Conservation (phyloP, 2,113 vertebrate species). For the Rissa tridactyla region DNA sequence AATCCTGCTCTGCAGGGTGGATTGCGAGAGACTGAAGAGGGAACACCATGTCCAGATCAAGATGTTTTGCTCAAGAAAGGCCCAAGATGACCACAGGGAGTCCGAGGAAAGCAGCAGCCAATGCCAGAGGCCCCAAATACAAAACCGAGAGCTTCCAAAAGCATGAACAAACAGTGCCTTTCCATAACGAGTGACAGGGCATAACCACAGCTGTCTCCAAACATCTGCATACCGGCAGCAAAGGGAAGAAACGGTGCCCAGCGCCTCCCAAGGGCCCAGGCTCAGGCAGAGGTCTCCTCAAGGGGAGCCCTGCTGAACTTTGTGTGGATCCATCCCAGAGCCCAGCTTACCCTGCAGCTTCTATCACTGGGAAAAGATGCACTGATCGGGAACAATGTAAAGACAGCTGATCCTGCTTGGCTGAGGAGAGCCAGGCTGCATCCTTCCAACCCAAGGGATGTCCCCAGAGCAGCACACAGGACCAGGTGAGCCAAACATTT, state of each 20-base stretch:
- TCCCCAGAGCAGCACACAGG: neutral
- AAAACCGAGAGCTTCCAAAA: neutral
- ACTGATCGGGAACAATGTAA: neutral
- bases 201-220: neutral
- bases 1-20: neutral
- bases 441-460: accelerated
- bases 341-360: neutral
- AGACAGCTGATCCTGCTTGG: neutral
- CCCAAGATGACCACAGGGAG: neutral
- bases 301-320: neutral
- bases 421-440: neutral
- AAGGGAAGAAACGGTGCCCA: neutral
- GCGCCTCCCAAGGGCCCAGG: neutral
- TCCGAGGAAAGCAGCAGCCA: neutral
- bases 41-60: neutral
- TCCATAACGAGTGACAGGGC: neutral
- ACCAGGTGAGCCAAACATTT: neutral
- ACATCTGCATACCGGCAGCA: accelerated
- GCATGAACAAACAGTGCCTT: neutral
- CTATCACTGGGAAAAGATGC: neutral
- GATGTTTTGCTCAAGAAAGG: neutral
- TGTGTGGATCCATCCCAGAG: neutral
- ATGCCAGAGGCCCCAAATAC: neutral
- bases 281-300: neutral
- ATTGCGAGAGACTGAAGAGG: neutral